A percentile compares a stretch with the other conserved stretches of the same genome.
phyloP scores from a whole-genome alignment of 2,797 vertebrate genomes.

The Molossus alvarezi region DNA sequence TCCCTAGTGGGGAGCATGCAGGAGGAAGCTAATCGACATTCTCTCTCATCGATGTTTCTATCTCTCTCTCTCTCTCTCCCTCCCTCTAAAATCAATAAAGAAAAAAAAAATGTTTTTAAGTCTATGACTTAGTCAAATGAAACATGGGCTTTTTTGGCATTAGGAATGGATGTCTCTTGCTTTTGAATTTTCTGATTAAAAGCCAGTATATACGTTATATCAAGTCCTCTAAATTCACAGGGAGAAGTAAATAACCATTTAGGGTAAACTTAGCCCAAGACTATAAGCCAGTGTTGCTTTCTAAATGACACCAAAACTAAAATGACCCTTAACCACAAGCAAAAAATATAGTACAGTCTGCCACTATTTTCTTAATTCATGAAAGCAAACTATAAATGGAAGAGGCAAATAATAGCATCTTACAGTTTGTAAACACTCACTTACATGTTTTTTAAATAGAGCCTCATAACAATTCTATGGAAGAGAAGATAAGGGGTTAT shows the following conservation, averaged over 20 bases:
- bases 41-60: too few relatives aligned
- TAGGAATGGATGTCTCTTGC: slow-evolving; percentile 24
- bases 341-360: neutral
- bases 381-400: neutral
- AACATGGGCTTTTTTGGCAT: slow-evolving; percentile 22
- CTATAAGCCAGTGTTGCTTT: neutral
- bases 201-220: neutral
- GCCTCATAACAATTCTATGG: neutral
- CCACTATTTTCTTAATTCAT: slow-evolving; percentile 4
- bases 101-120: too few relatives aligned
- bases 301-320: slow-evolving; percentile 14
- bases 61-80: too few relatives aligned
- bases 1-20: too few relatives aligned
- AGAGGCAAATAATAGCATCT: neutral
- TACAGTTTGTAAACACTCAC: neutral
- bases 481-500: neutral
- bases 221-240: neutral
- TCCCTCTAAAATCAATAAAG: too few relatives aligned
- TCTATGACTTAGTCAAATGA: slow-evolving; percentile 6
- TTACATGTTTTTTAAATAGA: neutral
- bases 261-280: neutral
- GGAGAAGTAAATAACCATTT: slow-evolving; percentile 42
- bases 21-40: too few relatives aligned
- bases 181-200: slow-evolving; percentile 70
- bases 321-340: neutral